Base-by-base conservation (phyloP, 2,888 invertebrate species). In the Ptilodon capucinus region DNA sequence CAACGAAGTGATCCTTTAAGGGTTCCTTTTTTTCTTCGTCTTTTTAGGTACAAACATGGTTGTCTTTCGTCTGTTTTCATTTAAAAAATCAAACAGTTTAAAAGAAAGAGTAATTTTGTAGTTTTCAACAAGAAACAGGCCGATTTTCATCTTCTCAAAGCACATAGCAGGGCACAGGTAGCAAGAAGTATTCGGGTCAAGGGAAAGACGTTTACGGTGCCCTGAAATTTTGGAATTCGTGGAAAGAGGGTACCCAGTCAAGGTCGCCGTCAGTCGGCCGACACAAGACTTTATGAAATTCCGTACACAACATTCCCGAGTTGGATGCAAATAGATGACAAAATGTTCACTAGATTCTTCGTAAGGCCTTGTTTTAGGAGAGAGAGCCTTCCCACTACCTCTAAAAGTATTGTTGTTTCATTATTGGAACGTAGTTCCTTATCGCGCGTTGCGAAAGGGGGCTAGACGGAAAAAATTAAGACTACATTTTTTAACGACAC, bases 161-260 rank as follows among this genome's bases (percentile, higher is more conserved):
- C 2, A n/a, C 25, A 2, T 1, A 3, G 8, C 3, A 28, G 28
- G 28, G n/a, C n/a, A n/a, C 28, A 28, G 28, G 28, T 28, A 46
- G 52, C 17, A 35, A 35, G 35, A 35, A 35, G 17, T 35, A 35
- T 35, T 35, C 8, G 35, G 35, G 35, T 17, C 35, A 35, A 11
- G 11, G 35, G 6, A 14, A 32, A 32, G 17, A 35, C 35, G 6
- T 35, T 17, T 17, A 17, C 35, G 35, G 17, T 17, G 17, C 17
- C 7, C 32, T 3, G 16, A 32, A 30, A 14, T 32, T 35, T 17
- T 8, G 35, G 17, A 35, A 35, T 35, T 35, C 9, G 17, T 7
- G 35, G 35, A 11, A 32, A 16, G 35, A 35, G 17, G 17, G 35
- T 35, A 32, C 28, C 9, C 7, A 0, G 32, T 14, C 35, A 11